These are phyloP conservation scores for Yponomeuta malinellus DNA, from an alignment of 2,888 invertebrate genomes.

Conservation along the genomic window DNA sequence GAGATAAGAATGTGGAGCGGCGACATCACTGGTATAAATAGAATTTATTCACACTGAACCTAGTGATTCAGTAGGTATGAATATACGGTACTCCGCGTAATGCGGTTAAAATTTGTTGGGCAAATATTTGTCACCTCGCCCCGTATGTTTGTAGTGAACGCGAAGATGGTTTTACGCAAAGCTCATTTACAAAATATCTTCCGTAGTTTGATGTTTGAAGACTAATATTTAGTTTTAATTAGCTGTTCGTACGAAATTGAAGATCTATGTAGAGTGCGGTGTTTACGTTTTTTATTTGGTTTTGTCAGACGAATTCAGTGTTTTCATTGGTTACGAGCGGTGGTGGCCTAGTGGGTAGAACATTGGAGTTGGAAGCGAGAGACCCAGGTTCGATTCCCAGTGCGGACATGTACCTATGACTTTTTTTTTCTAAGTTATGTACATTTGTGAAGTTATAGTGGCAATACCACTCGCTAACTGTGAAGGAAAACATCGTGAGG, in stretches of 20 bases:
- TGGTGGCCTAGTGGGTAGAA: too few species aligned
- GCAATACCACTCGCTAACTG: too few species aligned
- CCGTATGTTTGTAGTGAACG: not conserved
- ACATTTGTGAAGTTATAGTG: too few species aligned
- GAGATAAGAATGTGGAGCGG: slow-evolving; percentile 68
- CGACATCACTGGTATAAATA: slow-evolving; percentile 70
- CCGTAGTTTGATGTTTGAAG: not conserved
- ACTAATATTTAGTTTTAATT: not conserved
- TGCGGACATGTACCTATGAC: too few species aligned
- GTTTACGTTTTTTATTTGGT: not conserved
- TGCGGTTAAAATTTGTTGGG: slow-evolving; percentile 6
- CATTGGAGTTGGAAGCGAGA: too few species aligned
- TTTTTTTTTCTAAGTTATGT: too few species aligned
- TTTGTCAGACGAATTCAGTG: not conserved
- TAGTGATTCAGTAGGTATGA: slow-evolving; percentile 46
- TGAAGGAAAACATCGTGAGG: too few species aligned
- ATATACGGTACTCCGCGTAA: not conserved
- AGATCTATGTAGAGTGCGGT: not conserved
- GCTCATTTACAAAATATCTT: not conserved
- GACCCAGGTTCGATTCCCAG: too few species aligned
- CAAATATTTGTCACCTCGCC: slow-evolving; percentile 12
- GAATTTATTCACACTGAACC: slow-evolving; percentile 58
- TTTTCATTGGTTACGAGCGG: too few species aligned
- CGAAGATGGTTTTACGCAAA: not conserved
- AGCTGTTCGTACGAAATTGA: not conserved